A percentile compares a stretch with the other conserved stretches of the same genome.
These are phyloP conservation scores for Antechinus flavipes DNA, from an alignment of 2,113 vertebrate genomes.

Conservation along the genomic window DNA sequence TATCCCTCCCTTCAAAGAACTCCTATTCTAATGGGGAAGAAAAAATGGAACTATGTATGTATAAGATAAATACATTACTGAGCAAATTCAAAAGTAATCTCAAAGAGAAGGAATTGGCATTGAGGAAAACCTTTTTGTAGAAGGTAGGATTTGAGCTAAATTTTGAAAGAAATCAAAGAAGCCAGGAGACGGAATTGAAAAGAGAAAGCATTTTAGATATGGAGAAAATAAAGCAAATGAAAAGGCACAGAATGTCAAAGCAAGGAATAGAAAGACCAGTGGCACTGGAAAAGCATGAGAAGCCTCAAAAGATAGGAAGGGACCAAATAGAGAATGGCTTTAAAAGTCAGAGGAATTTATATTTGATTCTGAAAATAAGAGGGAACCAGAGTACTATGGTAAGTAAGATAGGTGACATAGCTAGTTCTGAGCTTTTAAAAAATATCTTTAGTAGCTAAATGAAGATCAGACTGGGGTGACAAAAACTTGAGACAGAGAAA, in stretches of 20 bases:
- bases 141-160: not conserved
- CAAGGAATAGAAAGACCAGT: not conserved
- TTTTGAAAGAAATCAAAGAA: not conserved
- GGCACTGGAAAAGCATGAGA: not conserved
- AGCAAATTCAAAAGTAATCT: not conserved
- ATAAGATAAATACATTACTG: not conserved
- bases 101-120: not conserved
- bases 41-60: not conserved
- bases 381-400: not conserved
- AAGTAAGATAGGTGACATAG: not conserved
- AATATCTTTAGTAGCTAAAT: not conserved
- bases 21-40: not conserved
- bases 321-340: not conserved
- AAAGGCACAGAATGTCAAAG: not conserved
- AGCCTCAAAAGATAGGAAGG: not conserved
- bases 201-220: not conserved
- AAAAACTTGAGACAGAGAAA: not conserved
- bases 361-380: not conserved
- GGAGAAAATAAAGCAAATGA: not conserved
- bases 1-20: fast-evolving
- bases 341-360: not conserved
- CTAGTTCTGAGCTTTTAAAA: not conserved
- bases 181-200: not conserved
- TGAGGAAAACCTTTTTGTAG: not conserved
- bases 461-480: not conserved